Conservation (phyloP, 1,140 invertebrate genomes). For the Cotesia glomerata region DNA sequence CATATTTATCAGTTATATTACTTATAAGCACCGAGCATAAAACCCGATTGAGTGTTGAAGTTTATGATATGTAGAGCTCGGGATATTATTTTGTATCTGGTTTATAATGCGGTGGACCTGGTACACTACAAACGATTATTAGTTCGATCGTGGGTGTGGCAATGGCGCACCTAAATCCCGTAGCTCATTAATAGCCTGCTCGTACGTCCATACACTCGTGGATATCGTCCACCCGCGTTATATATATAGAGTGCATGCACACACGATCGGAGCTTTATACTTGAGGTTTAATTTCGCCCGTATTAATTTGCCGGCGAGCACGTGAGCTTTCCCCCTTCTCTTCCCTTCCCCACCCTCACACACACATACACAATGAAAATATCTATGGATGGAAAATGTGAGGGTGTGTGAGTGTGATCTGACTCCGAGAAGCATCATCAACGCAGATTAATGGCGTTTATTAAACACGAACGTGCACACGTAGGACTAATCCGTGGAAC, state of each 20-base stretch:
- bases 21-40: too few species aligned
- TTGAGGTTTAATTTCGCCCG: conserved; percentile 57
- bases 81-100: too few species aligned
- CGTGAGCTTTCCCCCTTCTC: conserved; percentile 19
- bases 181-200: conserved; percentile 53
- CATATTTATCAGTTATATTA: too few species aligned
- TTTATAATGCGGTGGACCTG: too few species aligned
- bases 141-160: conserved; percentile 33
- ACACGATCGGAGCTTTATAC: conserved; percentile 44
- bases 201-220: neutral
- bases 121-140: neutral
- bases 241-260: neutral
- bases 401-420: neutral
- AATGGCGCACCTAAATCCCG: conserved; percentile 51
- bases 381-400: neutral
- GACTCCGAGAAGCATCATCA: conserved; percentile 8
- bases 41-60: too few species aligned
- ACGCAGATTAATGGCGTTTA: conserved; percentile 51
- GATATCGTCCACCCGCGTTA: too few species aligned
- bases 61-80: too few species aligned
- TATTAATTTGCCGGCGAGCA: conserved; percentile 60
- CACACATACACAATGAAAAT: neutral
- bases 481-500: conserved; percentile 18
- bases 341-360: too few species aligned
- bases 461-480: conserved; percentile 46